phyloP scores from a whole-genome alignment of 2,888 invertebrate genomes.

The Drosophila peninsularis region DNA sequence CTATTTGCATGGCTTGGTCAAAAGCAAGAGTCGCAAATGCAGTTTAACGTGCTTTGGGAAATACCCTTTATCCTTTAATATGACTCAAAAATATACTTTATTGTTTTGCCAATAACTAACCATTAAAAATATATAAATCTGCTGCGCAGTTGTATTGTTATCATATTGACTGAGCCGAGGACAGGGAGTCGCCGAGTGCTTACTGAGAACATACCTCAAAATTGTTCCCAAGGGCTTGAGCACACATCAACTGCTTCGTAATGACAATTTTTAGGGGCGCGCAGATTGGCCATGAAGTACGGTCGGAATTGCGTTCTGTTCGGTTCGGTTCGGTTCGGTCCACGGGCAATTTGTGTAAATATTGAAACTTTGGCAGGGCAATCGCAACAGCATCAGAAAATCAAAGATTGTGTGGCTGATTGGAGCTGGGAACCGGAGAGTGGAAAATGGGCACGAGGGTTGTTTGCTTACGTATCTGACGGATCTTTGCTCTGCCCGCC shows the following conservation, averaged over 20 bases:
- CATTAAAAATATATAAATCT: slow-evolving; percentile 2
- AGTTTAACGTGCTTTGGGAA: neutral
- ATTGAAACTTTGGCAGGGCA: slow-evolving; percentile 67
- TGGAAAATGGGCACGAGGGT: slow-evolving; percentile 32
- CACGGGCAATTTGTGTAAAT: slow-evolving; percentile 77
- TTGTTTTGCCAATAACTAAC: neutral
- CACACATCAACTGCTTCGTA: slow-evolving; percentile 46
- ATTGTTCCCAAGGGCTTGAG: slow-evolving; percentile 59
- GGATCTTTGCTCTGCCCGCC: slow-evolving; percentile 18
- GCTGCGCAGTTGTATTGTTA: slow-evolving; percentile 19
- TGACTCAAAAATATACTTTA: neutral
- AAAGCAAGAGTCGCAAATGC: neutral
- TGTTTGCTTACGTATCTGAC: slow-evolving; percentile 47
- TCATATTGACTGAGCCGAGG: slow-evolving; percentile 22
- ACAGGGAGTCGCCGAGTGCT: slow-evolving; percentile 9
- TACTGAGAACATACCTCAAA: slow-evolving; percentile 56
- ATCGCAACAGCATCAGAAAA: slow-evolving; percentile 36
- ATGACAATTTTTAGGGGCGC: slow-evolving; percentile 60
- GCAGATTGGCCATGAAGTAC: slow-evolving; percentile 61
- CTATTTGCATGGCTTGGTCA: slow-evolving; percentile 20
- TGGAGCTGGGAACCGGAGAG: slow-evolving; percentile 36
- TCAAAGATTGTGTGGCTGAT: slow-evolving; percentile 78
- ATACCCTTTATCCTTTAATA: neutral
- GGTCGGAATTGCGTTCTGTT: slow-evolving; percentile 54
- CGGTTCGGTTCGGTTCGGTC: slow-evolving; percentile 1